These are phyloP conservation scores for Pissodes strobi DNA, from an alignment of 1,140 invertebrate species.

Conservation along the genomic window DNA sequence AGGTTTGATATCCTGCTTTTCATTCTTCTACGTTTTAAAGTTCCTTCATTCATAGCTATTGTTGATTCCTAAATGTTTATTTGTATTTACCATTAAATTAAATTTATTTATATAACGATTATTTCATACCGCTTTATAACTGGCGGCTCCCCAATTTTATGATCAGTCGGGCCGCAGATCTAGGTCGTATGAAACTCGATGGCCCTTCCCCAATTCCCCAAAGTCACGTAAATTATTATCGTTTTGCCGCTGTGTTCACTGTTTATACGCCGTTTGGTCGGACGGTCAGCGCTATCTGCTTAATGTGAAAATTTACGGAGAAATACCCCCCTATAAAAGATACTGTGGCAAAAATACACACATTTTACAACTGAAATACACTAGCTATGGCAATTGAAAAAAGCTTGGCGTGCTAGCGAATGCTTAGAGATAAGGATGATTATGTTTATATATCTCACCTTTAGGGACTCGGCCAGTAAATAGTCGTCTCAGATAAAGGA, in stretches of 20 bases:
- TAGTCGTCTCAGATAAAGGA: conserved; percentile 11
- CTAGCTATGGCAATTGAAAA: conserved; percentile 32
- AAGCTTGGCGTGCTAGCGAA: conserved; percentile 6
- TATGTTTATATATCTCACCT: conserved; percentile 30
- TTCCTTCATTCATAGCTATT: too few species aligned
- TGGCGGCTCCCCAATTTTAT: too few species aligned
- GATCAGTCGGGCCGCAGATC: too few species aligned
- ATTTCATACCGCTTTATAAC: too few species aligned
- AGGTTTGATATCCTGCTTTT: too few species aligned
- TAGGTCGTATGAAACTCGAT: conserved; percentile 20
- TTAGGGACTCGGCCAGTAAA: conserved; percentile 8
- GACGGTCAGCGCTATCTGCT: conserved; percentile 27
- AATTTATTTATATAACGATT: too few species aligned
- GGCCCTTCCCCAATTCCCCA: conserved; percentile 17
- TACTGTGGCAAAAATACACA: conserved; percentile 24
- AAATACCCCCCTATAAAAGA: conserved; percentile 28
- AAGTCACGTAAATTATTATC: conserved; percentile 36
- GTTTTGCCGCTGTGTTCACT: conserved; percentile 18
- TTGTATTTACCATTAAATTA: too few species aligned
- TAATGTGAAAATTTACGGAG: conserved; percentile 36
- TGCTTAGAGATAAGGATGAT: conserved; percentile 13
- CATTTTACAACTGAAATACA: conserved; percentile 33
- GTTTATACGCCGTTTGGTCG: conserved; percentile 17
- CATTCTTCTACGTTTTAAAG: too few species aligned
- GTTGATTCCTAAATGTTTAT: too few species aligned